These are phyloP conservation scores for Prosopocoilus inquinatus DNA, from an alignment of 2,888 invertebrate genomes.

Conservation along the genomic window DNA sequence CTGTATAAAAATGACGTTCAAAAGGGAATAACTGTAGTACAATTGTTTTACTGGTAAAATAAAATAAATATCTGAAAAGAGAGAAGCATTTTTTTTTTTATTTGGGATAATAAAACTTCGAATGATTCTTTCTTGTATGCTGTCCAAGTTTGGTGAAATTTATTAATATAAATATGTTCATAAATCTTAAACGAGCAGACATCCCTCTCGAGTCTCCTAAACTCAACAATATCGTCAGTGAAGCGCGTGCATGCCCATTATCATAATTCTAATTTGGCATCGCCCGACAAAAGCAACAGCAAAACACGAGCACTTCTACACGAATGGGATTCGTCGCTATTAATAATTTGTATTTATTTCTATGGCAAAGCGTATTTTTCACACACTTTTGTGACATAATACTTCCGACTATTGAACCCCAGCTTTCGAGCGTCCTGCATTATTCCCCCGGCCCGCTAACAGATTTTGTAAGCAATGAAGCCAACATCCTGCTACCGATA, in stretches of 20 bases:
- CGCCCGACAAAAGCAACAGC: neutral
- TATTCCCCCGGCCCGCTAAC: constrained; percentile 18
- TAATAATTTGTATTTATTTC: constrained; percentile 23
- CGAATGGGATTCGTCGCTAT: constrained; percentile 20
- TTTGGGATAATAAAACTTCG: too few relatives aligned
- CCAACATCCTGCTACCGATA: constrained; percentile 40
- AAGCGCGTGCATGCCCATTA: constrained; percentile 16
- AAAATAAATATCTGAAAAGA: too few relatives aligned
- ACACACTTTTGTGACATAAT: constrained; percentile 25
- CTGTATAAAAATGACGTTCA: too few relatives aligned
- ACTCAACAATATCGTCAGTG: constrained; percentile 14
- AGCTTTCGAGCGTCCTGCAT: constrained; percentile 33
- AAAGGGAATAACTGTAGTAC: too few relatives aligned
- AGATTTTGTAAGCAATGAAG: constrained; percentile 41
- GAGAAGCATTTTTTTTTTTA: too few relatives aligned
- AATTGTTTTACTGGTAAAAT: too few relatives aligned
- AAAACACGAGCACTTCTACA: constrained; percentile 16
- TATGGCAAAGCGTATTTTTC: constrained; percentile 24
- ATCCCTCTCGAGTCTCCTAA: constrained; percentile 20
- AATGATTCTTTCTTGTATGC: too few relatives aligned
- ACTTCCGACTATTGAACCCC: constrained; percentile 21
- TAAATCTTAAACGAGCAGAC: constrained; percentile 21
- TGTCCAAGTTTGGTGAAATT: too few relatives aligned
- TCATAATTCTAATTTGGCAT: constrained; percentile 17
- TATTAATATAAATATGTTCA: neutral